Percentiles rank a stretch among this genome's conserved stretches.
phyloP scores from a whole-genome alignment of 2,797 vertebrate genomes.

The Bradypodion pumilum region DNA sequence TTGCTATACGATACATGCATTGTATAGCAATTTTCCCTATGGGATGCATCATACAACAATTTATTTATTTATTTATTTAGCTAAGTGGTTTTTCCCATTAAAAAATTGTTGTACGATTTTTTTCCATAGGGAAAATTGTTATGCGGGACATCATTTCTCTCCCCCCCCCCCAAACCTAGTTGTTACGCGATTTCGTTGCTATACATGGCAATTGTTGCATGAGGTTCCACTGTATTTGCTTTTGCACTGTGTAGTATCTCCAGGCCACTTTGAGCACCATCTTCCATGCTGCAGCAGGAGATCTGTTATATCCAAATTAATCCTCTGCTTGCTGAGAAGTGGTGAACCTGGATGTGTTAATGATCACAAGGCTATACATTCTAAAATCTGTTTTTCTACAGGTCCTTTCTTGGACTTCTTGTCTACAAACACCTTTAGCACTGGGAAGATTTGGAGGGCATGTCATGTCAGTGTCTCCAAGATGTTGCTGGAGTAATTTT shows the following conservation, averaged over 20 bases:
- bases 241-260: neutral
- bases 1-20: too few species aligned
- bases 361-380: neutral
- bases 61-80: too few species aligned
- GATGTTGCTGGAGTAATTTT: constrained; percentile 14
- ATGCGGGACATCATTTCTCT: too few species aligned
- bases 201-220: too few species aligned
- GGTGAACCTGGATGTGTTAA: neutral
- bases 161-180: too few species aligned
- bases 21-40: too few species aligned
- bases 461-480: neutral
- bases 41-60: too few species aligned
- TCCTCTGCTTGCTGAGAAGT: neutral
- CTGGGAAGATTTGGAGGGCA: constrained; percentile 27
- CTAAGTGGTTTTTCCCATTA: too few species aligned
- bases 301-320: neutral
- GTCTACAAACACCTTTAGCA: neutral
- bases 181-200: too few species aligned
- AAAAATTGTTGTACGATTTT: too few species aligned
- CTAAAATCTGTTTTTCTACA: constrained; percentile 11
- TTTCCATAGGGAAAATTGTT: too few species aligned
- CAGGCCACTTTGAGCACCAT: neutral
- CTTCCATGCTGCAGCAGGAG: neutral
- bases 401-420: constrained; percentile 43
- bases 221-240: neutral